Conservation (phyloP, 2,797 vertebrate species). For the Anabacerthia variegaticeps region DNA sequence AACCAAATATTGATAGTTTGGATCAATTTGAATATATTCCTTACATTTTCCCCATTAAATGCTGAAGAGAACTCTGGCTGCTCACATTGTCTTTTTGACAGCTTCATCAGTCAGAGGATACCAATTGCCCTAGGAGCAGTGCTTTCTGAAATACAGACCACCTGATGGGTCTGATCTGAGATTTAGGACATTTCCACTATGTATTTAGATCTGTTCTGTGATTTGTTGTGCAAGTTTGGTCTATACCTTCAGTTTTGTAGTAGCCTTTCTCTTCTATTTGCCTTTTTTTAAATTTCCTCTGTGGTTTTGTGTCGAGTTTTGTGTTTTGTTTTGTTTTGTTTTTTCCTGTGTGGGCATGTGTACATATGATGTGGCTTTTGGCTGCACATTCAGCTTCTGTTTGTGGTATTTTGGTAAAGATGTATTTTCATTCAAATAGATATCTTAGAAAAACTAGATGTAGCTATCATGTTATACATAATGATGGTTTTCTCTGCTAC, state of each 20-base stretch:
- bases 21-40: neutral
- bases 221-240: neutral
- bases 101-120: neutral
- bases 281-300: neutral
- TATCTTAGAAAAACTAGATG: neutral
- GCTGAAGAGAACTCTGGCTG: neutral
- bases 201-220: neutral
- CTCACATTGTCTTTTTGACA: neutral
- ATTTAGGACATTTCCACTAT: neutral
- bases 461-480: neutral
- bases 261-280: neutral
- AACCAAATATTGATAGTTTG: neutral
- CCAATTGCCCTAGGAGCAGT: neutral
- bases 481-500: neutral
- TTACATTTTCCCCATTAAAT: neutral
- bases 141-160: neutral
- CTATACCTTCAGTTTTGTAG: neutral
- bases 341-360: fast-evolving
- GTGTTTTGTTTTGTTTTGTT: neutral
- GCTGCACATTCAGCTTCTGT: neutral
- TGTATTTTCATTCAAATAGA: neutral
- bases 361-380: fast-evolving
- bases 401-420: neutral
- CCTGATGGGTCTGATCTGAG: neutral
- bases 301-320: neutral